Conservation (phyloP, 2,888 invertebrate genomes). For the Nemotelus pantherinus region DNA sequence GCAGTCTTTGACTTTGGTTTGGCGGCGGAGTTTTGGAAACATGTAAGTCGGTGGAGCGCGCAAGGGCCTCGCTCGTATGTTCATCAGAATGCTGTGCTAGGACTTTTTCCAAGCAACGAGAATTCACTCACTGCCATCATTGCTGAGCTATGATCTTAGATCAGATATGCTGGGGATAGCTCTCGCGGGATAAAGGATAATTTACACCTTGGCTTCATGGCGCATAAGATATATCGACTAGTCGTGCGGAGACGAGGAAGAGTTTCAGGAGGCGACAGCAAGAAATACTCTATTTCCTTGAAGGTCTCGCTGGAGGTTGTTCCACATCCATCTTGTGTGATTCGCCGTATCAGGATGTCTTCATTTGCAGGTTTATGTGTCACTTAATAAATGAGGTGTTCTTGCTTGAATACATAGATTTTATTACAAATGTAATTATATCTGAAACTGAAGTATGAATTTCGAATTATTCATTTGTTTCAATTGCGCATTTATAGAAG, state of each 20-base stretch:
- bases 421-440: too few relatives aligned
- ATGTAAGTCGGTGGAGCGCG: not conserved
- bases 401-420: too few relatives aligned
- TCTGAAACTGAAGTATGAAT: too few relatives aligned
- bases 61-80: not conserved
- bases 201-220: constrained; percentile 33
- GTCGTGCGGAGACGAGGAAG: not conserved
- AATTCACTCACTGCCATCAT: constrained; percentile 7
- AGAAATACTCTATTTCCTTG: too few relatives aligned
- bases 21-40: not conserved
- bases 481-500: too few relatives aligned
- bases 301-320: too few relatives aligned
- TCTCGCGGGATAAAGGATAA: constrained; percentile 37
- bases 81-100: constrained; percentile 14
- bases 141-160: constrained; percentile 33
- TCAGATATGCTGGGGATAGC: constrained; percentile 35
- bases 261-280: not conserved
- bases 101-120: constrained; percentile 28
- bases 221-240: not conserved
- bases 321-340: too few relatives aligned
- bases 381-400: too few relatives aligned
- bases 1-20: not conserved
- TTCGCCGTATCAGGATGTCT: too few relatives aligned
- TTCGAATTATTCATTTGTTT: too few relatives aligned
- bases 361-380: too few relatives aligned